Evolutionary conservation across 2,797 vertebrate genomes (phyloP).

Genomic region (Coregonus suidteri): DNA sequence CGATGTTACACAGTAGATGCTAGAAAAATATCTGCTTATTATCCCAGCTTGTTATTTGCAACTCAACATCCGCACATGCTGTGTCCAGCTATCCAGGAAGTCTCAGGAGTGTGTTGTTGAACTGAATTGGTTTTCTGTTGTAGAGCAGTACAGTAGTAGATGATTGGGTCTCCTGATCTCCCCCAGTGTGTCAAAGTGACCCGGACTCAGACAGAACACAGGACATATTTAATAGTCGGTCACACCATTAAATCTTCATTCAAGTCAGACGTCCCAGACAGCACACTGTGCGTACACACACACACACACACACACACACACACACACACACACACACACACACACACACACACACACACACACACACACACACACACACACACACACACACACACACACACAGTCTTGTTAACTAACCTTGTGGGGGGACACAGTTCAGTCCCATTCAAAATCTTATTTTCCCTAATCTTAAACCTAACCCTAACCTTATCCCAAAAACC

Average conservation of each 20-base stretch:
- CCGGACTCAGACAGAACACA: not conserved
- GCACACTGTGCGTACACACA: no score
- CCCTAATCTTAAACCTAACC: no score
- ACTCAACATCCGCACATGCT: not conserved
- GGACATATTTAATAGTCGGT: not conserved
- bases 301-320: no score
- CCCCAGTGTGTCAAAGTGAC: not conserved
- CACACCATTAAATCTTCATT: not conserved
- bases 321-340: no score
- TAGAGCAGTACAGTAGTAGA: not conserved
- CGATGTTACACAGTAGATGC: not conserved
- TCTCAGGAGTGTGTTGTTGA: not conserved
- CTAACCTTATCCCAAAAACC: no score
- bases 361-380: not conserved
- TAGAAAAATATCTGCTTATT: not conserved
- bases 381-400: constrained; percentile 13
- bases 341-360: no score
- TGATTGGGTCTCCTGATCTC: not conserved
- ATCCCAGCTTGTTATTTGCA: not conserved
- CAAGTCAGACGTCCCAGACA: no score
- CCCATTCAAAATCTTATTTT: no score
- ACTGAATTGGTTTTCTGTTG: not conserved
- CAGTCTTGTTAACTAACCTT: not conserved
- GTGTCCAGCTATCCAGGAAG: not conserved
- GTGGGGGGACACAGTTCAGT: no score